Evolutionary conservation across 2,113 vertebrate genomes (phyloP).

Genomic region (Synodontis membranacea): DNA sequence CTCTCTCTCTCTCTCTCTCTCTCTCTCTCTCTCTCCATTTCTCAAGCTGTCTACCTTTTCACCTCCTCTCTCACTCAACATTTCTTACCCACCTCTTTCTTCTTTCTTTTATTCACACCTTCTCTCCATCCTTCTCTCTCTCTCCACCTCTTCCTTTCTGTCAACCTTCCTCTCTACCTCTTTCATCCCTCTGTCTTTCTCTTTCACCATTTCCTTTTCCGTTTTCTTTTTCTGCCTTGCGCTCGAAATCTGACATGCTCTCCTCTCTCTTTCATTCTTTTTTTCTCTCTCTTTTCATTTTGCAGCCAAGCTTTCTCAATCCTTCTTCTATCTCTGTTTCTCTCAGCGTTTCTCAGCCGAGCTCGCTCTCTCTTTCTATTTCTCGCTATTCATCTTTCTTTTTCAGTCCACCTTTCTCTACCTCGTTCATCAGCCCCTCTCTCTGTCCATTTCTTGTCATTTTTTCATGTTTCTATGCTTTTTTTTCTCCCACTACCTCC

Average conservation of each 20-base stretch:
- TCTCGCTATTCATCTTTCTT: background rate
- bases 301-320: background rate
- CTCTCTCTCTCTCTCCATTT: background rate
- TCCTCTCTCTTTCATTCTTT: too few relatives aligned
- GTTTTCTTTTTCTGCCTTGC: too few relatives aligned
- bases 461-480: background rate
- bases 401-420: too few relatives aligned
- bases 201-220: too few relatives aligned
- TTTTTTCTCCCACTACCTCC: too few relatives aligned
- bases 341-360: too few relatives aligned
- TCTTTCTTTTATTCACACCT: constrained; percentile 1
- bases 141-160: too few relatives aligned
- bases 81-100: background rate
- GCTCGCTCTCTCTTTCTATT: too few relatives aligned
- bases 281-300: background rate
- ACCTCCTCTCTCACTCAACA: background rate
- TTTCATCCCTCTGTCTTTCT: too few relatives aligned
- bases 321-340: background rate
- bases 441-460: background rate
- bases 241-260: too few relatives aligned
- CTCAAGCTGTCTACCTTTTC: background rate
- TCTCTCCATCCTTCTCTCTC: background rate
- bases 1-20: constrained; percentile 18
- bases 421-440: background rate
- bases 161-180: too few relatives aligned